Percentiles rank a stretch among this genome's conserved stretches.
phyloP scores from a whole-genome alignment of 1,140 invertebrate species.

The Euura lappo region DNA sequence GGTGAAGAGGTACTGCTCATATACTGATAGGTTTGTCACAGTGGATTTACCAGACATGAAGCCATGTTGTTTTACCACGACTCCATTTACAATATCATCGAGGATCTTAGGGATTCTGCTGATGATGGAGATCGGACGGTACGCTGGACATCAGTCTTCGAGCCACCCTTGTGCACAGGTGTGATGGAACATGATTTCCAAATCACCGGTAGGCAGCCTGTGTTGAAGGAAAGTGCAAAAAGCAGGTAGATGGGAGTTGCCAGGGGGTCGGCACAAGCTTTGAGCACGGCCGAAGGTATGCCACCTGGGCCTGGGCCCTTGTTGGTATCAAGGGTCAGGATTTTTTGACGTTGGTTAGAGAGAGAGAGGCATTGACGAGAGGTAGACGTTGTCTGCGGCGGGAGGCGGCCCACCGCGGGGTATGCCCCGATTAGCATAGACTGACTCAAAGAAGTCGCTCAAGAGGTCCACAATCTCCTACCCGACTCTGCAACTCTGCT shows the following conservation, averaged over 20 bases:
- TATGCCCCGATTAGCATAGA: no score
- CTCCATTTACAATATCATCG: no score
- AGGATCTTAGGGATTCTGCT: neutral
- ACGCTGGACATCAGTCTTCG: neutral
- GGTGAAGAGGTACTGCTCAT: conserved; percentile 9
- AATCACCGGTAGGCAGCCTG: neutral
- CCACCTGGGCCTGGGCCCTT: neutral
- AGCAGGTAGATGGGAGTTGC: no score
- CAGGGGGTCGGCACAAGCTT: neutral
- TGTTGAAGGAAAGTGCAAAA: no score
- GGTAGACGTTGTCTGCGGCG: no score
- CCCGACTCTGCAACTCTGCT: no score
- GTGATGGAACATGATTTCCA: conserved; percentile 3
- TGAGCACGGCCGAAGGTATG: neutral
- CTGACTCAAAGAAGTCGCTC: no score
- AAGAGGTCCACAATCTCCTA: no score
- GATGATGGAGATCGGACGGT: neutral
- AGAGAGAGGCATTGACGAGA: no score
- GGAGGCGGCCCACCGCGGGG: no score
- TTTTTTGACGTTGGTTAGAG: no score
- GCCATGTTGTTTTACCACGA: conserved; percentile 19
- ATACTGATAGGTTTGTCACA: conserved; percentile 15
- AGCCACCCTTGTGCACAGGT: conserved; percentile 1
- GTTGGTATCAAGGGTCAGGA: neutral
- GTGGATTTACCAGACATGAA: conserved; percentile 16